Evolutionary conservation across 2,113 vertebrate genomes (phyloP).

Genomic region (Melierax canorus): DNA sequence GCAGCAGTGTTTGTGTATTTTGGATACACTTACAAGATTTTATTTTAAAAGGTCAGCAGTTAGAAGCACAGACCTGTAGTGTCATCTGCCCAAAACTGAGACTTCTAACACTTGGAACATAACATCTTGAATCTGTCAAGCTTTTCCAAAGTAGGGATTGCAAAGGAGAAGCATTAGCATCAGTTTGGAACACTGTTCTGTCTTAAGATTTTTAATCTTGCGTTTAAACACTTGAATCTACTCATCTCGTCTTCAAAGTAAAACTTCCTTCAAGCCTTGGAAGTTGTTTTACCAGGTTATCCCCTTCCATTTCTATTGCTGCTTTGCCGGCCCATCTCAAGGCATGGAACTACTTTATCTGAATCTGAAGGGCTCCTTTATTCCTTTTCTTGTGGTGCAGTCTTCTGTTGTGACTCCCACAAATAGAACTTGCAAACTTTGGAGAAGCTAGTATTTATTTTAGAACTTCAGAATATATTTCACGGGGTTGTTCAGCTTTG

Average conservation of each 20-base stretch:
- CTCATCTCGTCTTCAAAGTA: not conserved
- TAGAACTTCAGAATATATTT: not conserved
- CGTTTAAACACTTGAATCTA: not conserved
- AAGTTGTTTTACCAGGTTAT: not conserved
- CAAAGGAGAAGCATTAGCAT: not conserved
- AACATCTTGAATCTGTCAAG: not conserved
- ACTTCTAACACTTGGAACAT: not conserved
- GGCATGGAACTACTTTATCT: not conserved
- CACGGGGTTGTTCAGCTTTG: not conserved
- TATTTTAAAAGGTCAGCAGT: not conserved
- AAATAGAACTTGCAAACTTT: not conserved
- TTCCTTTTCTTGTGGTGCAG: not conserved
- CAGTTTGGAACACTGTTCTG: not conserved
- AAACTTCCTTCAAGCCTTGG: not conserved
- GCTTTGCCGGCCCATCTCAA: not conserved
- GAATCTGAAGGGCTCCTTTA: not conserved
- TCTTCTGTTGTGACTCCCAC: not conserved
- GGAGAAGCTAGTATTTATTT: not conserved
- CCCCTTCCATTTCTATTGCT: not conserved
- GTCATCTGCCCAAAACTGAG: not conserved
- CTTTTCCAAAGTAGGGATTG: not conserved
- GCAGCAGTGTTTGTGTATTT: not conserved
- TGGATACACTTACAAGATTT: not conserved
- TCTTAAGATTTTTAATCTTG: not conserved
- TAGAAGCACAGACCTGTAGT: not conserved